These are phyloP conservation scores for Gymnogyps californianus DNA, from an alignment of 2,113 vertebrate species.

Conservation along the genomic window DNA sequence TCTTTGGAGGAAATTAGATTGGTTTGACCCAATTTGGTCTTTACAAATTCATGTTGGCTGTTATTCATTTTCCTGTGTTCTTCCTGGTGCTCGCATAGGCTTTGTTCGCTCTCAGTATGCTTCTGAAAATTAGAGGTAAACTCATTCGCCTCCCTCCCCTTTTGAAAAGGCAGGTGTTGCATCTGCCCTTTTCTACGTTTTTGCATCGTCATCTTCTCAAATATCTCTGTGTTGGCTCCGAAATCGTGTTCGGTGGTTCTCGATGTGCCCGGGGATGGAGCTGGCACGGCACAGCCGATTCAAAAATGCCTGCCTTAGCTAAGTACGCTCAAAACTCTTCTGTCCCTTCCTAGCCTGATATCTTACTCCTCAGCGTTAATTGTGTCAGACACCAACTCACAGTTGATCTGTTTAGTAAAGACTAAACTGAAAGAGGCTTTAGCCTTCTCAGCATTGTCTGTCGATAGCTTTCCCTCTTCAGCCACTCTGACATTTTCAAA, in stretches of 20 bases:
- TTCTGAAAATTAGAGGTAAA: background rate
- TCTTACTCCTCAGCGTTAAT: background rate
- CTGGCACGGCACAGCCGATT: background rate
- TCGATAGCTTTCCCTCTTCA: background rate
- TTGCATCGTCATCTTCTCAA: background rate
- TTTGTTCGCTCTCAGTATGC: background rate
- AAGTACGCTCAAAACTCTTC: background rate
- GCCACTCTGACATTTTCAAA: conserved; percentile 36
- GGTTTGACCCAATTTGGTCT: conserved; percentile 29
- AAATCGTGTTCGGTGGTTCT: background rate
- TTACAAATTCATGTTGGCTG: background rate
- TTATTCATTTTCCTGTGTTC: background rate
- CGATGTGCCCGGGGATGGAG: background rate
- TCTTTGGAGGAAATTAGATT: conserved; percentile 3
- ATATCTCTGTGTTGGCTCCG: fast-evolving
- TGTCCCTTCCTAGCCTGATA: background rate
- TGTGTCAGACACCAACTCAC: conserved; percentile 19
- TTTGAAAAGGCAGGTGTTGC: background rate
- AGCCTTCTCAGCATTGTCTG: background rate
- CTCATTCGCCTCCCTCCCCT: background rate
- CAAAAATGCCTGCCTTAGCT: background rate
- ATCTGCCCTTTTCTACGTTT: background rate
- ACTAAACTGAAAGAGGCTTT: conserved; percentile 1
- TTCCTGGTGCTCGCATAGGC: background rate
- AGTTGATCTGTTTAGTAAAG: conserved; percentile 34